Conservation (phyloP, 2,113 vertebrate genomes). For the Hiodon alosoides region DNA sequence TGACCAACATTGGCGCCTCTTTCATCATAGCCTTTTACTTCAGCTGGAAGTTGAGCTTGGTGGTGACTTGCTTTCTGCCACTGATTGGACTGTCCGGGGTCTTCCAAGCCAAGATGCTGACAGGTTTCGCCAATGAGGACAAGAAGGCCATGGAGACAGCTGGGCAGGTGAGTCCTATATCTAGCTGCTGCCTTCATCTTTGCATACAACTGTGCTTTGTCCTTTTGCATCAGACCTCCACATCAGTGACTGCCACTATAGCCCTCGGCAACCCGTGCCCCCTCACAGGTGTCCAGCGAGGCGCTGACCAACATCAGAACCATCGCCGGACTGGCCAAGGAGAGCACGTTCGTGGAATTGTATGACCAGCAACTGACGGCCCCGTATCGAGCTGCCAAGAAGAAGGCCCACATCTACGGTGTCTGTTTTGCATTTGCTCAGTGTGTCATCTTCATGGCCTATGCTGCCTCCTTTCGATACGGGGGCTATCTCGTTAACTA, state of each 20-base stretch:
- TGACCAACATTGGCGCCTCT: slow-evolving; percentile 61
- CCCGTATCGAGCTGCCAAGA: slow-evolving; percentile 57
- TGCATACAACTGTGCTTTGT: background rate
- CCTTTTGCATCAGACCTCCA: background rate
- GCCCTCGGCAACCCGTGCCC: background rate
- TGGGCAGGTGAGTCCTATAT: slow-evolving; percentile 52
- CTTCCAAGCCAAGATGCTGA: slow-evolving; percentile 65
- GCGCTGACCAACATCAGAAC: slow-evolving; percentile 67
- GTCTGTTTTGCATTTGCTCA: slow-evolving; percentile 63
- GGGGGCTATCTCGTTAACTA: slow-evolving; percentile 61
- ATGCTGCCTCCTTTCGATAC: slow-evolving; percentile 65
- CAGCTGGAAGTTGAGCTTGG: slow-evolving; percentile 69
- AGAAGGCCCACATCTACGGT: slow-evolving; percentile 59
- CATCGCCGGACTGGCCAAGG: slow-evolving; percentile 64
- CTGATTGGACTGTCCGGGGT: slow-evolving; percentile 58
- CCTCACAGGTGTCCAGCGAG: slow-evolving; percentile 63
- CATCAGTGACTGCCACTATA: background rate
- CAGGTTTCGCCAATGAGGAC: slow-evolving; percentile 64
- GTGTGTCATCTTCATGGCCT: slow-evolving; percentile 63
- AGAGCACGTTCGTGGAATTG: slow-evolving; percentile 54
- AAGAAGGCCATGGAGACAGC: slow-evolving; percentile 61
- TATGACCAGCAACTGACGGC: slow-evolving; percentile 55
- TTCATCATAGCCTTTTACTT: slow-evolving; percentile 67
- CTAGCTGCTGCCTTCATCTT: background rate
- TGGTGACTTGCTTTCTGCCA: slow-evolving; percentile 64